phyloP scores from a whole-genome alignment of 2,888 invertebrate genomes.

The Melanotus villosus region DNA sequence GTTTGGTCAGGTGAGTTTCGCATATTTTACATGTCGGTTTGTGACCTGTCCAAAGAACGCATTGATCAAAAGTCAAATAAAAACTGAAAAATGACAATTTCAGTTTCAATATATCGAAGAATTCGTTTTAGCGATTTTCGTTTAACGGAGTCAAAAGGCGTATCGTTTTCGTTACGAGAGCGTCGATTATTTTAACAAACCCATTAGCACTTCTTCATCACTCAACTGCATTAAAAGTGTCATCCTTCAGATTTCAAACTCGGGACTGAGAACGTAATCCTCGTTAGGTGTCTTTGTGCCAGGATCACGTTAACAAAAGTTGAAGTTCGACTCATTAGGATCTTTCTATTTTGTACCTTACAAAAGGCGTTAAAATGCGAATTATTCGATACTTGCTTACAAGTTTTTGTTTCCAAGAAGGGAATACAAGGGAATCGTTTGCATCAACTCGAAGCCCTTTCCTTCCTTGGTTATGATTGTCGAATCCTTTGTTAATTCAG shows the following conservation, averaged over 20 bases:
- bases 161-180: background rate
- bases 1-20: background rate
- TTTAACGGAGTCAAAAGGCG: background rate
- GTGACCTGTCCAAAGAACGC: background rate
- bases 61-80: background rate
- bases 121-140: background rate
- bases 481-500: too few species aligned
- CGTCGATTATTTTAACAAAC: background rate
- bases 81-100: background rate
- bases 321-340: conserved; percentile 20
- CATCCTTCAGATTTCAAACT: conserved; percentile 24
- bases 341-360: conserved; percentile 7
- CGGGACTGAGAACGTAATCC: conserved; percentile 13
- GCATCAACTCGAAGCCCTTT: background rate
- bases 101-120: background rate
- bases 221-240: conserved; percentile 12
- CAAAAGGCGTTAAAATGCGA: conserved; percentile 12
- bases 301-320: conserved; percentile 29
- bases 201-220: conserved; percentile 14
- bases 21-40: conserved; percentile 2
- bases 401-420: background rate
- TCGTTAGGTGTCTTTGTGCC: conserved; percentile 19
- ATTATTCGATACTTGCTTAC: conserved; percentile 6
- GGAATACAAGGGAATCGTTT: conserved; percentile 1
- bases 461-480: too few species aligned